phyloP scores from a whole-genome alignment of 2,797 vertebrate species.

The Lophura swinhoii region DNA sequence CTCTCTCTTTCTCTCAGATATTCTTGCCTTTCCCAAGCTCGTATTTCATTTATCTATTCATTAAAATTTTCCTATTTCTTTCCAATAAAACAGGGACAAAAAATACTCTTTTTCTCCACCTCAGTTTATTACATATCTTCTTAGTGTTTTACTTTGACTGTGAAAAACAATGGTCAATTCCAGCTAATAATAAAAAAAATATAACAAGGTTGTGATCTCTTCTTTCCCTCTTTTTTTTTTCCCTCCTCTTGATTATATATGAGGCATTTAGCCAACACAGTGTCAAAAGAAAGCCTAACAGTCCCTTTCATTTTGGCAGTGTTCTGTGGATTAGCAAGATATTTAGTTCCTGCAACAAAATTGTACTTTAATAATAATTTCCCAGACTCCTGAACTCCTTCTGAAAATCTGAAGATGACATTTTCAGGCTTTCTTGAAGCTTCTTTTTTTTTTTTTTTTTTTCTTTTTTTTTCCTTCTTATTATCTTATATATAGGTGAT shows the following conservation, averaged over 20 bases:
- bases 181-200: neutral
- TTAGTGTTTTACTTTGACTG: neutral
- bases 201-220: neutral
- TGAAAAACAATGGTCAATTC: neutral
- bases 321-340: neutral
- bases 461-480: neutral
- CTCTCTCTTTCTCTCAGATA: neutral
- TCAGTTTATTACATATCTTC: accelerated
- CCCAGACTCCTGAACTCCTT: neutral
- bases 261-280: neutral
- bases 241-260: neutral
- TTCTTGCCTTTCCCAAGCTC: neutral
- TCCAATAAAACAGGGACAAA: neutral
- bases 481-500: neutral
- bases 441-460: too few species aligned
- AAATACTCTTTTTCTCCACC: accelerated
- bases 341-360: neutral
- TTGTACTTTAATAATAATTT: neutral
- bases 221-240: accelerated
- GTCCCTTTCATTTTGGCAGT: neutral
- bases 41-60: neutral
- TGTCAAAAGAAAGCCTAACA: neutral
- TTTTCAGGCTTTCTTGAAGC: neutral
- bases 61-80: neutral
- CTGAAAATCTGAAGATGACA: neutral